phyloP scores from a whole-genome alignment of 2,113 vertebrate species.

The Gila orcuttii region DNA sequence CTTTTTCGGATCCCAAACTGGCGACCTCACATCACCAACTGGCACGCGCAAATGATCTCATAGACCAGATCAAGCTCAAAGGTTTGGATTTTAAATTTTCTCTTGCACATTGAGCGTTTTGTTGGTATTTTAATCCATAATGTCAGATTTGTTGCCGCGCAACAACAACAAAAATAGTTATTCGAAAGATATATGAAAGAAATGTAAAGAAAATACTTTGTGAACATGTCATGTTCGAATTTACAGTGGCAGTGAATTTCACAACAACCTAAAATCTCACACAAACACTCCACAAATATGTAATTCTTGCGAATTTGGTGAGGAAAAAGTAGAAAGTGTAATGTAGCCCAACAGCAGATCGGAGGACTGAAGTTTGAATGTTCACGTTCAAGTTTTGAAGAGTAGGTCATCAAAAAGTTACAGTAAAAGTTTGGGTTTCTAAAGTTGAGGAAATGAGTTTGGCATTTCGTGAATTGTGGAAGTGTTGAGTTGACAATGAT shows the following conservation, averaged over 20 bases:
- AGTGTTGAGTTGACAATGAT: slow-evolving; percentile 9
- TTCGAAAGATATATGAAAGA: background rate
- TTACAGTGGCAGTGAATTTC: background rate
- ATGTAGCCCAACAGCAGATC: background rate
- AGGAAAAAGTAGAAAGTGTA: background rate
- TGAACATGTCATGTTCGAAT: background rate
- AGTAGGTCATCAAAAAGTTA: background rate
- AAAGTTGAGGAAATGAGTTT: background rate
- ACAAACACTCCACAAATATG: background rate
- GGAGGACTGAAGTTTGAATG: background rate
- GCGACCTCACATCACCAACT: slow-evolving; percentile 40
- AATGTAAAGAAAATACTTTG: background rate
- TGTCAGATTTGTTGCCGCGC: background rate
- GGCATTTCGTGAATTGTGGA: slow-evolving; percentile 7
- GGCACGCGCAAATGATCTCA: slow-evolving; percentile 56
- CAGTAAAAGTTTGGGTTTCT: background rate
- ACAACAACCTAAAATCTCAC: background rate
- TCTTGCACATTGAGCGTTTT: background rate
- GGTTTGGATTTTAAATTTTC: slow-evolving; percentile 54
- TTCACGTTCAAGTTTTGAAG: background rate
- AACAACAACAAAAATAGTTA: background rate
- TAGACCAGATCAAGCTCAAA: slow-evolving; percentile 59
- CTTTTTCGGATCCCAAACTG: slow-evolving; percentile 48
- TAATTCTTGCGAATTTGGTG: background rate
- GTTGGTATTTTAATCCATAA: background rate